Evolutionary conservation across 2,113 vertebrate genomes (phyloP).

Genomic region (Crocuta crocuta): DNA sequence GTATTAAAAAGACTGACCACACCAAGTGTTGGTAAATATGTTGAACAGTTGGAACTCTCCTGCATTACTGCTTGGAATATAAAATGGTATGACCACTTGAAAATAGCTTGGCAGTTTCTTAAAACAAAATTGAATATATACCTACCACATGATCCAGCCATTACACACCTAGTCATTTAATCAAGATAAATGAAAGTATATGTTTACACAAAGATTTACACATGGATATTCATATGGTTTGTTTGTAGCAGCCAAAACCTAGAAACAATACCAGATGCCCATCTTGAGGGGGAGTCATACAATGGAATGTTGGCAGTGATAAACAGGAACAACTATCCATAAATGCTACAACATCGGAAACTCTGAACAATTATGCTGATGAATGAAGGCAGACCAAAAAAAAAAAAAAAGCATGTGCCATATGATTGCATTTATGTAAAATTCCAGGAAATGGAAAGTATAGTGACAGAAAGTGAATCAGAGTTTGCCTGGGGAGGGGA

Average conservation of each 20-base stretch:
- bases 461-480: background rate
- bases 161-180: background rate
- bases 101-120: background rate
- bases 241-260: background rate
- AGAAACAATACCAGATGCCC: background rate
- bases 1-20: background rate
- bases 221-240: background rate
- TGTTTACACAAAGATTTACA: background rate
- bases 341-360: background rate
- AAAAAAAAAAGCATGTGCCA: background rate
- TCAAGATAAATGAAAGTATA: background rate
- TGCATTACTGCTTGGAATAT: background rate
- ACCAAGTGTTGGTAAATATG: background rate
- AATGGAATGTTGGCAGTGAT: background rate
- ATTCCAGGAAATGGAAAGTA: background rate
- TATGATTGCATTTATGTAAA: background rate
- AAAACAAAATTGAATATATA: background rate
- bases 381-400: background rate
- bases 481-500: background rate
- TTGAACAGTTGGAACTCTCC: background rate
- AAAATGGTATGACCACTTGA: background rate
- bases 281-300: background rate
- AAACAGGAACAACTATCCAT: background rate
- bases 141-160: background rate
- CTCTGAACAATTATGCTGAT: background rate